Base-by-base conservation (phyloP, 2,888 invertebrate species). In the Pasiphila rectangulata region DNA sequence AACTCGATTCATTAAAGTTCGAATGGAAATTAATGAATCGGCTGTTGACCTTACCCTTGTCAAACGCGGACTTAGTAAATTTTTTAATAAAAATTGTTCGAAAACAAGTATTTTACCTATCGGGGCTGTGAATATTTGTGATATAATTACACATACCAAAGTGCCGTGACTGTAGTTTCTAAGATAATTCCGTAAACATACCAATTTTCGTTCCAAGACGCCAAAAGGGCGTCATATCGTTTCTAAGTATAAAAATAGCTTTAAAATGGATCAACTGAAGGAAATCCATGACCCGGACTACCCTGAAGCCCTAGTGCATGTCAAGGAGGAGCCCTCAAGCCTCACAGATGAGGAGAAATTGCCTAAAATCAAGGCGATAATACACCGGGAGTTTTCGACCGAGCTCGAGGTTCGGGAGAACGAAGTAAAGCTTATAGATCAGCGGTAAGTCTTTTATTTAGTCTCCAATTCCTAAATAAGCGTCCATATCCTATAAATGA, bases 351-450 rank as follows among this genome's bases (percentile, higher is more conserved):
- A 89, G 36, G 81, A 84, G 59, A 82, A 83, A 71, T 63, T 79
- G 21, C 72, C 78, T 13, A 91, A 87, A 73, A 90, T 93, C 49
- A 85, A 89, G 56, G 79, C 86, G 16, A 93, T 95, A 39, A 90
- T 96, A 19, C 90, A 91, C 57, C 89, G 89, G 46, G 94, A 96
- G 77, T 95, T 96, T 80, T 85, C 91, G 30, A 90, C 89, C 35
- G 96, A 96, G 73, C 83, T 95, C 6, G 83, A 89, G 35, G 69
- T 83, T 1, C 92, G 94, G 65, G 93, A 94, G 69, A 90, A 91
- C 43, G 95, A 96, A 82, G 83, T 95, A 7, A 86, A 92, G 51
- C 81, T 92, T 38, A 92, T 95, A 47, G 93, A 95, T 67, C 90
- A 92, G 51, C 90, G 92, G 75, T 89, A 92, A 60, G 89, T 85